A percentile compares a stretch with the other conserved stretches of the same genome.
phyloP scores from a whole-genome alignment of 2,113 vertebrate genomes.

The Ptilonorhynchus violaceus region DNA sequence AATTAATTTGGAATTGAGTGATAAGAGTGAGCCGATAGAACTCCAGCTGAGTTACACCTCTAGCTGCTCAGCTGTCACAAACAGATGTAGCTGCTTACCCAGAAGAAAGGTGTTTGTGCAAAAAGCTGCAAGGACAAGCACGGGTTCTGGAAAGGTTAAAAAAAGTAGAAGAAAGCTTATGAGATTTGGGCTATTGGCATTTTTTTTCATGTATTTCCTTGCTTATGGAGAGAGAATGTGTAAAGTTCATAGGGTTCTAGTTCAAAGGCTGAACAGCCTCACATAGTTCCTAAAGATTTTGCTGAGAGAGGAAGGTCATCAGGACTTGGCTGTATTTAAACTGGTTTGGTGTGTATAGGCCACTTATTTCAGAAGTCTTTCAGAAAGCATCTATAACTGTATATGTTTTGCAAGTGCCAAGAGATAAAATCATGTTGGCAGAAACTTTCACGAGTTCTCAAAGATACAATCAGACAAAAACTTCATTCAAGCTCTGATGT shows the following conservation, averaged over 20 bases:
- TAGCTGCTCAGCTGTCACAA: background rate
- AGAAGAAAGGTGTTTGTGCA: slow-evolving; percentile 27
- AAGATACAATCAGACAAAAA: slow-evolving; percentile 74
- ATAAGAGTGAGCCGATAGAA: background rate
- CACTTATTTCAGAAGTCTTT: slow-evolving; percentile 36
- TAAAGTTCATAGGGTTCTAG: background rate
- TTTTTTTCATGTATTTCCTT: slow-evolving; percentile 51
- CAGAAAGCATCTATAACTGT: slow-evolving; percentile 52
- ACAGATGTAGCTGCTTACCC: slow-evolving; percentile 26
- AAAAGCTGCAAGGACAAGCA: slow-evolving; percentile 27
- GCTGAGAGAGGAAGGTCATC: background rate
- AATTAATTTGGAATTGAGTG: background rate
- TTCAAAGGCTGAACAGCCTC: background rate
- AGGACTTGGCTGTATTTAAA: slow-evolving; percentile 14
- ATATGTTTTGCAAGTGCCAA: slow-evolving; percentile 59
- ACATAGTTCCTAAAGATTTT: background rate
- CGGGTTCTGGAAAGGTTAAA: slow-evolving; percentile 40
- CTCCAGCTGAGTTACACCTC: background rate
- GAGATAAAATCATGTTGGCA: slow-evolving; percentile 72
- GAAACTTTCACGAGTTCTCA: slow-evolving; percentile 67
- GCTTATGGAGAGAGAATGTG: background rate
- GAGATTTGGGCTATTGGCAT: background rate
- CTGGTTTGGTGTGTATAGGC: slow-evolving; percentile 14
- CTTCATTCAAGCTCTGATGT: slow-evolving; percentile 74
- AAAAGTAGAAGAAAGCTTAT: background rate